Evolutionary conservation across 2,797 vertebrate species (phyloP).

Genomic region (Dicrostonyx torquatus): DNA sequence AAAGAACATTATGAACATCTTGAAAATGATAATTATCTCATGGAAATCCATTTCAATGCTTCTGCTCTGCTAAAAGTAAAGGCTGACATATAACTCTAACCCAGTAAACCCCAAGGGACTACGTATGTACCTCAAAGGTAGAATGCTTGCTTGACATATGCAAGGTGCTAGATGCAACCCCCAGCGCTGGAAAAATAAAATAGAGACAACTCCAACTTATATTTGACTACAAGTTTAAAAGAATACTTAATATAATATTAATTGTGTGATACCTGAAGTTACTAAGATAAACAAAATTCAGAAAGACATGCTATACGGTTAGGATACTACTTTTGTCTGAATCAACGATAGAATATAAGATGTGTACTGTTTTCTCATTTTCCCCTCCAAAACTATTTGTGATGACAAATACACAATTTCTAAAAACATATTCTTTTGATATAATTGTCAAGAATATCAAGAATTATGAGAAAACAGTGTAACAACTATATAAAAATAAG

Average conservation of each 20-base stretch:
- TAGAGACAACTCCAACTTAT: slow-evolving; percentile 45
- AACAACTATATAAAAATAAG: neutral
- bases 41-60: slow-evolving; percentile 50
- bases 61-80: slow-evolving; percentile 76
- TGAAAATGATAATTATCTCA: slow-evolving; percentile 68
- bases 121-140: neutral
- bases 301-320: neutral
- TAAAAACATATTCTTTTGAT: slow-evolving; percentile 34
- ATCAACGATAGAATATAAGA: neutral
- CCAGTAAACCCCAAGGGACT: neutral
- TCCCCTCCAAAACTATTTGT: neutral
- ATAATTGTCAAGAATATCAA: neutral
- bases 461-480: neutral
- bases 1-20: slow-evolving; percentile 48
- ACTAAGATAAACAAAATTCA: neutral
- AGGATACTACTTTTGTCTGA: neutral
- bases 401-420: neutral
- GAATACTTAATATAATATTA: slow-evolving; percentile 31
- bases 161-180: neutral
- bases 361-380: neutral
- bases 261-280: neutral
- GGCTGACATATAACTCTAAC: slow-evolving; percentile 6
- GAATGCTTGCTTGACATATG: neutral
- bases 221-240: slow-evolving; percentile 51
- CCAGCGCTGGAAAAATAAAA: neutral